A percentile compares a stretch with the other conserved stretches of the same genome.
Evolutionary conservation across 2,888 invertebrate genomes (phyloP).

Genomic region (Rhagonycha fulva): DNA sequence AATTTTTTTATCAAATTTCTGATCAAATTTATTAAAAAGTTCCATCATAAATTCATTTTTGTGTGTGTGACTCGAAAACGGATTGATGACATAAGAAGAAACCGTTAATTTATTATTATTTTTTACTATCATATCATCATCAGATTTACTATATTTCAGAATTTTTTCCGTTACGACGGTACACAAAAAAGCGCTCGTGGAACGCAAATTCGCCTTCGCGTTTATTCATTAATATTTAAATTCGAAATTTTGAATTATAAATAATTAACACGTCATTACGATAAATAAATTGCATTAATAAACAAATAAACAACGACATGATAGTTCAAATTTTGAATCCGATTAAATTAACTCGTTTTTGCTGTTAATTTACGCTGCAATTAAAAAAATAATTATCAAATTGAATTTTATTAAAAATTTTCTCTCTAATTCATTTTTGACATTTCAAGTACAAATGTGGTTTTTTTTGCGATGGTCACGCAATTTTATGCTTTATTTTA

Average conservation of each 20-base stretch:
- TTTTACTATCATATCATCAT: not conserved
- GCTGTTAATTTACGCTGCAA: not conserved
- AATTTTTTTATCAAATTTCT: not conserved
- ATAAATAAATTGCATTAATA: not conserved
- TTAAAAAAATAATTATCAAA: not conserved
- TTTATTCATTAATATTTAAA: not conserved
- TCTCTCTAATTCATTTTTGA: not conserved
- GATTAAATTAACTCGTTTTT: not conserved
- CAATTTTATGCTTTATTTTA: not conserved
- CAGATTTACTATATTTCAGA: not conserved
- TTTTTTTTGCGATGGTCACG: not conserved
- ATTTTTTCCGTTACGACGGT: not conserved
- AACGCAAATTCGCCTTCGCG: not conserved
- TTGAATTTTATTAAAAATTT: not conserved
- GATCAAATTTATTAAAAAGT: not conserved
- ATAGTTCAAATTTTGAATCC: not conserved
- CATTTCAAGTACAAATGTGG: not conserved
- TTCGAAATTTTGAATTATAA: not conserved
- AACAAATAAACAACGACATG: not conserved
- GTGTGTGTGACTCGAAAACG: conserved; percentile 25
- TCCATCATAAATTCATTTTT: conserved; percentile 19
- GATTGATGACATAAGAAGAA: conserved; percentile 7
- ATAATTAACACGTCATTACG: not conserved
- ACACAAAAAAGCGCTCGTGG: not conserved
- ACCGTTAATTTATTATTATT: not conserved